Base-by-base conservation (phyloP, 2,113 vertebrate species). In the Dicrurus megarhynchus region DNA sequence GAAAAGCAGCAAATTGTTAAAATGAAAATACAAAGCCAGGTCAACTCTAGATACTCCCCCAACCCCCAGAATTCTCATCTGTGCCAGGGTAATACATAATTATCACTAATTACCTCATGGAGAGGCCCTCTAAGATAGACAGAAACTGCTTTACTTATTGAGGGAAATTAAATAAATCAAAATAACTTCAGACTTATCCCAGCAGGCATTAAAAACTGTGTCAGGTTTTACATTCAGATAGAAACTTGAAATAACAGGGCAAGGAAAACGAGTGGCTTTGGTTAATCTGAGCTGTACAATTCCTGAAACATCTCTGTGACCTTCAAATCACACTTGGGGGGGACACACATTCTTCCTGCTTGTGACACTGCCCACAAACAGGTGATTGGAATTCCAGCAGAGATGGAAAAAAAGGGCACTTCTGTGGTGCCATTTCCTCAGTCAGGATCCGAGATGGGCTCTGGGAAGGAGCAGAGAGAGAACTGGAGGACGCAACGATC, bases 41-140 rank as follows among this genome's bases (percentile, higher is more conserved):
- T 80, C 68, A 88, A 37, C 22, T 39, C 61, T n/a, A 83, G 71
- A 55, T 19, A 20, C 16, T 24, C 52, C 24, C 16, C 46, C 63
- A 70, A 21, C 7, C 41, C 28, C 46, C 56, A 56, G 41, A 71
- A 27, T 27, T 84, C 68, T 84, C 47, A n/a, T n/a, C 46, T 57
- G n/a, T 56, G 52, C 79, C 52, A 20, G 12, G 6, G 3, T n/a
- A 70, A 87, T 63, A 42, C 74, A 20, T 70, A 78, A 87, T 87
- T 87, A 87, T 61, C 74, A 24, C 84, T 78, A 87, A 87, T 87
- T 87, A 78, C 74, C 84, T 87, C 73, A 39, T 39, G 64, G 46
- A 69, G 84, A 78, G 73, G 73, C 39, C 13, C 47, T 24, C 84
- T 46, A 61, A 78, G n/a, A 79, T 12, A 78, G 74, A 28, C 39